phyloP scores from a whole-genome alignment of 2,888 invertebrate genomes.

The Trissonchulus latispiculum region DNA sequence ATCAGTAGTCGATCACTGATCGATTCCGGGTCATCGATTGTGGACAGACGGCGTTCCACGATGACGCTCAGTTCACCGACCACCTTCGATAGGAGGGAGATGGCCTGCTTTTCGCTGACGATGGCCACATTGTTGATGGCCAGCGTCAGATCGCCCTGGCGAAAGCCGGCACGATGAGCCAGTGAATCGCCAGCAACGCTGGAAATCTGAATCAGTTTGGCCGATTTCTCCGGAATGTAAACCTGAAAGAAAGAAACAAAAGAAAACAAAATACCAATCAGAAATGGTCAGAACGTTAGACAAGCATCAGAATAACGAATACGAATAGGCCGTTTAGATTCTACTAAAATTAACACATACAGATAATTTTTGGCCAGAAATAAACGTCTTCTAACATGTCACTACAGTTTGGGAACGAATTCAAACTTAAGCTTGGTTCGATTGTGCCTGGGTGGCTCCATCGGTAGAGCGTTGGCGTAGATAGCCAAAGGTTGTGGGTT shows the following conservation, averaged over 20 bases:
- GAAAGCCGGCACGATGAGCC: constrained; percentile 19
- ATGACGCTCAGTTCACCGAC: constrained; percentile 15
- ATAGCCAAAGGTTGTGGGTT: too few relatives aligned
- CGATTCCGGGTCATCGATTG: not conserved
- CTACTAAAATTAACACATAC: too few relatives aligned
- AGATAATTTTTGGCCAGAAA: too few relatives aligned
- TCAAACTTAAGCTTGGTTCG: too few relatives aligned
- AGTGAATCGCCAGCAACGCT: not conserved
- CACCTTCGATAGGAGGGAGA: not conserved
- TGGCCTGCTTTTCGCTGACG: constrained; percentile 15
- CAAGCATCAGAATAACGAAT: too few relatives aligned
- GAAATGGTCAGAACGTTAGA: too few relatives aligned
- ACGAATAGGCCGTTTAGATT: too few relatives aligned
- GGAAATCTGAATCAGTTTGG: constrained; percentile 2
- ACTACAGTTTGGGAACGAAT: too few relatives aligned
- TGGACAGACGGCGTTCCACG: not conserved
- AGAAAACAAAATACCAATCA: too few relatives aligned
- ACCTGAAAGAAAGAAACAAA: not conserved
- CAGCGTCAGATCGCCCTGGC: not conserved
- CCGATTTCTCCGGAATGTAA: not conserved
- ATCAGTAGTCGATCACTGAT: not conserved
- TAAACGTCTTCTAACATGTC: too few relatives aligned
- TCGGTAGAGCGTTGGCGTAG: too few relatives aligned
- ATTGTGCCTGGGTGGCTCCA: too few relatives aligned
- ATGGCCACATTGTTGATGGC: constrained; percentile 23